Base-by-base conservation (phyloP, 2,888 invertebrate genomes). In the Nudaria mundana region DNA sequence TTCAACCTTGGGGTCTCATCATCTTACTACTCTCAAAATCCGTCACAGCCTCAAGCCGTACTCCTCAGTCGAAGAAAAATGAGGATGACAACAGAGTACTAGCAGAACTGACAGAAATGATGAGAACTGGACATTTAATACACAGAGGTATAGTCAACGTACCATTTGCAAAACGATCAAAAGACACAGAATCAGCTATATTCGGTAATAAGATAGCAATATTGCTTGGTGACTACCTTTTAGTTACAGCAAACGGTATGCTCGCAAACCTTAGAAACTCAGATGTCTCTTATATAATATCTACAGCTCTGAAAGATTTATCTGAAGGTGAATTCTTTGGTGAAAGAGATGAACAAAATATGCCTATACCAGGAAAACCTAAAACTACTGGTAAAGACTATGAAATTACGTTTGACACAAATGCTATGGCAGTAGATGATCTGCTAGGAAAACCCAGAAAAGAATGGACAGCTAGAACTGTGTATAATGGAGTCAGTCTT, bases 161-260 rank as follows among this genome's bases (percentile, higher is more conserved):
- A 0, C 83, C 88, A 0, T 81, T 81, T 13, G 88, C 91, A 32
- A 86, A 90, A 31, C 82, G 92, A 30, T 84, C 90, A 0, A 89
- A 91, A 18, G 91, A 91, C 44, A 89, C 91, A 1, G 92, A 92
- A 47, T 94, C 95, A 31, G 93, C 96, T 80, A 93, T 94, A 53
- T 95, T 95, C 69, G 96, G 96, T 0, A 97, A 97, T 65, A 97
- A 97, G 88, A 95, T 97, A 47, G 95, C 96, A 1, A 91, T 97
- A 2, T 83, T 97, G 0, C 93, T 95, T 44, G 97, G 95, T 2
- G 97, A 97, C 72, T 97, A 95, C 65, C 87, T 97, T 14, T 79
- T 97, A 7, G 94, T 94, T 3, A 95, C 93, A 58, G 95, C 95
- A 14, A 95, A 94, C 63, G 91, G 92, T 2, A 95, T 94, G 78